phyloP scores from a whole-genome alignment of 2,113 vertebrate species.

The Tachuris rubrigastra region DNA sequence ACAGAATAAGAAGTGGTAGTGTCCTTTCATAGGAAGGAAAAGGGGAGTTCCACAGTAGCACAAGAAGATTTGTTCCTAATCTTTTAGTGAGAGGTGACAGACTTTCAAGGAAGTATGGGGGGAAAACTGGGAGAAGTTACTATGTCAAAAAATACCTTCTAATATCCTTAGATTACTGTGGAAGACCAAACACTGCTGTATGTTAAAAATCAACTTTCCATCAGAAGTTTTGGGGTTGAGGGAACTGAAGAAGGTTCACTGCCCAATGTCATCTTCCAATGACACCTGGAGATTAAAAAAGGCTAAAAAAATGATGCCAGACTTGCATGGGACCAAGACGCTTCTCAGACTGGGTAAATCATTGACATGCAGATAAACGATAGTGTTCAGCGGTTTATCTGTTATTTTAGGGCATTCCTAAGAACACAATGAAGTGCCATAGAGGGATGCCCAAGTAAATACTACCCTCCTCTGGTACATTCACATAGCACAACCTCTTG shows the following conservation, averaged over 20 bases:
- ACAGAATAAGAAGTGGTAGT: background rate
- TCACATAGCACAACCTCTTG: slow-evolving; percentile 47
- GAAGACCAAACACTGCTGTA: background rate
- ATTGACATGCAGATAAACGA: background rate
- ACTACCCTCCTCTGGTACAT: slow-evolving; percentile 61
- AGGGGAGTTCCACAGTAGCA: background rate
- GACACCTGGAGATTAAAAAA: background rate
- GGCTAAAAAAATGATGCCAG: background rate
- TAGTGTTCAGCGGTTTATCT: background rate
- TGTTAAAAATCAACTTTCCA: background rate
- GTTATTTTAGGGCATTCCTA: slow-evolving; percentile 12
- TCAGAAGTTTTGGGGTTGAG: background rate
- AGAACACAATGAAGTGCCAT: background rate
- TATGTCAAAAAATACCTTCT: background rate
- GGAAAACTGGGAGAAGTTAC: background rate
- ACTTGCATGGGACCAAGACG: background rate
- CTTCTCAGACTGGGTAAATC: background rate
- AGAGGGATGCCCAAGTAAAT: slow-evolving; percentile 54
- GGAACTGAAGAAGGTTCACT: background rate
- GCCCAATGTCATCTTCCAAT: background rate
- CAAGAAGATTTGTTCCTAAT: background rate
- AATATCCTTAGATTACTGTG: background rate
- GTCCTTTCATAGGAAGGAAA: background rate
- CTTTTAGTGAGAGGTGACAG: background rate
- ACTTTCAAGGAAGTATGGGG: background rate